Conservation (phyloP, 2,888 invertebrate species). For the Scaptomyza cyrtandrae region DNA sequence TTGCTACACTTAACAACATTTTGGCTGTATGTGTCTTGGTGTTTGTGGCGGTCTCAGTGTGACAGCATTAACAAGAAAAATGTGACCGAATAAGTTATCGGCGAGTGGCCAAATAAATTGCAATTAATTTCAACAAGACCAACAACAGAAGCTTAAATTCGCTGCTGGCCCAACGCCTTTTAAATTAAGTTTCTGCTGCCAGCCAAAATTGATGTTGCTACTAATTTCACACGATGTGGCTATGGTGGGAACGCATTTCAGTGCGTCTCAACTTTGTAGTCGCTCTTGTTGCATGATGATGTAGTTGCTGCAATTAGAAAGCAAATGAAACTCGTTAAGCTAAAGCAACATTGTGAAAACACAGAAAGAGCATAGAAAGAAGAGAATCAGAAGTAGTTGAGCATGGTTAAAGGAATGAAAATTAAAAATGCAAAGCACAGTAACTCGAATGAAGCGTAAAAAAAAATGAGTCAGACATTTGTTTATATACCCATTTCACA, state of each 20-base stretch:
- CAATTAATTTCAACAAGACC: slow-evolving; percentile 59
- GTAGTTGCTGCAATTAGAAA: slow-evolving; percentile 43
- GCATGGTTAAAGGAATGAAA: slow-evolving; percentile 32
- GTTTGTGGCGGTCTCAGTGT: slow-evolving; percentile 29
- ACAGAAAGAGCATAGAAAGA: background rate
- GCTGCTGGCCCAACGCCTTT: slow-evolving; percentile 46
- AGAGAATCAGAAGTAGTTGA: slow-evolving; percentile 3
- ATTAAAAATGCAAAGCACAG: slow-evolving; percentile 62
- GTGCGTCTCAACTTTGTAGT: slow-evolving; percentile 53
- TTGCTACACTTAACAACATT: slow-evolving; percentile 26
- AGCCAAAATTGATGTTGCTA: slow-evolving; percentile 64
- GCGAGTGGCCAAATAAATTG: slow-evolving; percentile 51
- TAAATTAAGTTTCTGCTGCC: slow-evolving; percentile 71
- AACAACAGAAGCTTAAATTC: slow-evolving; percentile 40
- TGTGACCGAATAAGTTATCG: slow-evolving; percentile 48
- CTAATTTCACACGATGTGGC: slow-evolving; percentile 41
- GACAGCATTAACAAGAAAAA: slow-evolving; percentile 44
- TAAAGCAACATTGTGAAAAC: background rate
- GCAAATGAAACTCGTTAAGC: slow-evolving; percentile 48
- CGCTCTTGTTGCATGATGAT: slow-evolving; percentile 38
- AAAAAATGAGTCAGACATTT: background rate
- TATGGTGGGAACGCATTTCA: slow-evolving; percentile 41
- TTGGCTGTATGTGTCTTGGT: background rate
- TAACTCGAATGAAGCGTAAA: slow-evolving; percentile 9
- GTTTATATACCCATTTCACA: background rate